Percentiles rank a stretch among this genome's conserved stretches.
Conservation (phyloP, 2,113 vertebrate species). For the Pelvicachromis taeniatus region DNA sequence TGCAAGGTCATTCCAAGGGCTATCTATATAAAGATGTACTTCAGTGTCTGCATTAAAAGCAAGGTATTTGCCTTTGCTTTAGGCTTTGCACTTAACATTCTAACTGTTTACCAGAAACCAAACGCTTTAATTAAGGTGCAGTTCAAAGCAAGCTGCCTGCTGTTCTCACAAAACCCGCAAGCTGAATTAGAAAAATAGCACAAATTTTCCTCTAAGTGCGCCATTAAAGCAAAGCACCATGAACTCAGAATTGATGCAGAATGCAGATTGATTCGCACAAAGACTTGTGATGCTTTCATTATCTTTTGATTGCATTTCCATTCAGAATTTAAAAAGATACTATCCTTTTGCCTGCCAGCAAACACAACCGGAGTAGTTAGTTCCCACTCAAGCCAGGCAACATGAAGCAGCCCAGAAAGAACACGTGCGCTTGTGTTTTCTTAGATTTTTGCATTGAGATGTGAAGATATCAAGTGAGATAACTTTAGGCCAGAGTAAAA, state of each 20-base stretch:
- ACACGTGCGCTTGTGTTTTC: not conserved
- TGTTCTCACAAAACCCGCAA: not conserved
- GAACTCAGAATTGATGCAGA: slow-evolving; percentile 11
- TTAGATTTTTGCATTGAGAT: not conserved
- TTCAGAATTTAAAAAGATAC: slow-evolving; percentile 47
- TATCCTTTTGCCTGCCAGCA: not conserved
- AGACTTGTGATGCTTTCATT: slow-evolving; percentile 37
- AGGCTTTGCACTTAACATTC: not conserved
- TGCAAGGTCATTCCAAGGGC: slow-evolving; percentile 23
- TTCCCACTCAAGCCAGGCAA: not conserved
- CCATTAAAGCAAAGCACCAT: not conserved
- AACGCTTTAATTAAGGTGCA: not conserved
- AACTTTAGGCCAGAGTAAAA: not conserved
- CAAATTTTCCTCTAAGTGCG: not conserved
- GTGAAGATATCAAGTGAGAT: not conserved
- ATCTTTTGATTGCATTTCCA: slow-evolving; percentile 63
- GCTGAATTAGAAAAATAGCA: not conserved
- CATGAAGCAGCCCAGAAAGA: not conserved
- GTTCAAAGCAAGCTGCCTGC: not conserved
- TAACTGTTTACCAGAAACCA: not conserved
- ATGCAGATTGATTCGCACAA: slow-evolving; percentile 20
- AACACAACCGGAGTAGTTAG: not conserved
- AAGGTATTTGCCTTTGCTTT: not conserved
- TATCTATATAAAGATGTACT: not conserved
- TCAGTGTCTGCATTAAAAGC: not conserved